Evolutionary conservation across 2,797 vertebrate species (phyloP), one percentile per base, ranked within the genome.

Genomic region (Halcyon leucocephala): DNA sequence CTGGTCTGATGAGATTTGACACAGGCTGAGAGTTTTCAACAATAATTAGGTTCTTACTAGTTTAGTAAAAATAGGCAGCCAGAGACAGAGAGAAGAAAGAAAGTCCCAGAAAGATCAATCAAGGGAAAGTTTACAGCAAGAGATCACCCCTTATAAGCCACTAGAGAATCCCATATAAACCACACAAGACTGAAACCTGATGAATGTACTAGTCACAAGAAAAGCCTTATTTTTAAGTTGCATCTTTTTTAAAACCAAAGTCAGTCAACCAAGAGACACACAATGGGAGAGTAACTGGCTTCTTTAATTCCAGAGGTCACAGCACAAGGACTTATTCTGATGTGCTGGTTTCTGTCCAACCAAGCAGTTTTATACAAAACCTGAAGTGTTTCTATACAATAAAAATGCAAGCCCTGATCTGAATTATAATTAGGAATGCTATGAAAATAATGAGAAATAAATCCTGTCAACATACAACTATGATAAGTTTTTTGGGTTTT

Each of bases 21-120:
- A 89, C 77, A 84, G 92, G n/a, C 93, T 62, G 29, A 72, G 80
- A 73, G 73, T 93, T 95, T 95, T 88, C 70, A 86, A 94, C 82
- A 93, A 67, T 69, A 72, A 84, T 78, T 69, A 51, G 8, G 22
- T 67, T 97, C 49, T 49, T 76, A 65, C 65, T 11, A 44, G 51
- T 74, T 93, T 91, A 78, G 51, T 84, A 72, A 89, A 93, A 90
- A 69, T 12, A 76, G 51, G 35, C 62, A 86, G 31, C 24, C 0
- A 0, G 46, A 73, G 46, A 49, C 61, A 70, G 49, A 58, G 12
- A 64, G 31, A 41, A 86, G 58, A 78, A 74, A 74, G 65, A 72
- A 31, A 72, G 67, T 80, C 33, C 20, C 76, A 57, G 29, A 51
- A 90, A 77, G 54, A 86, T 55, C 78, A 82, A 0, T 86, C 80